A percentile compares a stretch with the other conserved stretches of the same genome.
Conservation (phyloP, 2,888 invertebrate genomes). For the Drosophila borealis region DNA sequence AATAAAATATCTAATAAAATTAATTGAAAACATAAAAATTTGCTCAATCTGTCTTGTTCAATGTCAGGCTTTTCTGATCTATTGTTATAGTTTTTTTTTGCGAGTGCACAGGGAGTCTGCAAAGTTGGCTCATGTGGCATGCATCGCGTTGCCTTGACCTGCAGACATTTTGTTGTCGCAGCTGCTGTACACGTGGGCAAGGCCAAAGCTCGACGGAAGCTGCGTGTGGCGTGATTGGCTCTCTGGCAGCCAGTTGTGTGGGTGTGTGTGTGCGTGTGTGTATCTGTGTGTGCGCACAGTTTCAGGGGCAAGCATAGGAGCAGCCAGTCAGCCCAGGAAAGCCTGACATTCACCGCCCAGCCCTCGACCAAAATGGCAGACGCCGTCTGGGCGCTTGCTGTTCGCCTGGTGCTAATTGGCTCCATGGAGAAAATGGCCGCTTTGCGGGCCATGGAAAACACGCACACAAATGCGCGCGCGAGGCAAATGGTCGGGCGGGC, state of each 20-base stretch:
- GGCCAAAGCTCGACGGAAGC: constrained; percentile 61
- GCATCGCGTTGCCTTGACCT: constrained; percentile 50
- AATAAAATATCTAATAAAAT: too few relatives aligned
- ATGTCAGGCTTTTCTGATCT: not conserved
- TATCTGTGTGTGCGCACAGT: constrained; percentile 7
- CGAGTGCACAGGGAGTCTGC: constrained; percentile 29
- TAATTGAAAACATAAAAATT: too few relatives aligned
- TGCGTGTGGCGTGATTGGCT: constrained; percentile 42
- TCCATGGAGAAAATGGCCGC: constrained; percentile 83
- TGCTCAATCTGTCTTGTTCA: too few relatives aligned
- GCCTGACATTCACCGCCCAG: constrained; percentile 25
- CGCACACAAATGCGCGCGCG: constrained; percentile 26
- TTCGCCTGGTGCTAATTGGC: constrained; percentile 81
- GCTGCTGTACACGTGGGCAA: constrained; percentile 29
- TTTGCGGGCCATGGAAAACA: constrained; percentile 42
- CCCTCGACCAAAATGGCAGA: constrained; percentile 3
- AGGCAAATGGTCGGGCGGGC: not conserved
- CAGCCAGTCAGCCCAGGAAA: constrained; percentile 8
- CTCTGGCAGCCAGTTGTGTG: constrained; percentile 3
- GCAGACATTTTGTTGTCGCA: constrained; percentile 28
- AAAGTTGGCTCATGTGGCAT: constrained; percentile 23
- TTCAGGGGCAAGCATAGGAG: constrained; percentile 63
- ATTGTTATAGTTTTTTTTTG: not conserved
- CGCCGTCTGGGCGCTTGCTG: constrained; percentile 61
- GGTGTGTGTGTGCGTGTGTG: constrained; percentile 12